Conservation (phyloP, 2,113 vertebrate species). For the Solenodon paradoxus region DNA sequence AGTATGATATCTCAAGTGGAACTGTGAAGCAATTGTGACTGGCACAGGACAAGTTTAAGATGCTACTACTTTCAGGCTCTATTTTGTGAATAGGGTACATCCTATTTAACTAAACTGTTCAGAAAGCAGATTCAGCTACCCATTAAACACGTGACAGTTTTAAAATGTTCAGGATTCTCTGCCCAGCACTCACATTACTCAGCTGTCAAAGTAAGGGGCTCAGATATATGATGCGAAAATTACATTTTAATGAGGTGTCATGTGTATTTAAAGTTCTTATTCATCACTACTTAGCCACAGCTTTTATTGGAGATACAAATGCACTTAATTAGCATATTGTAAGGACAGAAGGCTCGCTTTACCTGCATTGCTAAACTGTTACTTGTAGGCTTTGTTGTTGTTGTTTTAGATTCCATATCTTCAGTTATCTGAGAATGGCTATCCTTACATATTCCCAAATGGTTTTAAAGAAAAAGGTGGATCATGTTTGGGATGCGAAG, state of each 20-base stretch:
- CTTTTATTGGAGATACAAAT: conserved; percentile 78
- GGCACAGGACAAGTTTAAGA: conserved; percentile 6
- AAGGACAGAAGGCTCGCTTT: conserved; percentile 80
- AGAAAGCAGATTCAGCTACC: conserved; percentile 56
- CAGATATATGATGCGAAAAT: conserved; percentile 85
- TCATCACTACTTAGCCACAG: conserved; percentile 80
- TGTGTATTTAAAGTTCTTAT: conserved; percentile 86
- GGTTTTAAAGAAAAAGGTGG: conserved; percentile 12
- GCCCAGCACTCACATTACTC: conserved; percentile 80
- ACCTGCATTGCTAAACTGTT: conserved; percentile 75
- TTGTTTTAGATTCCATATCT: conserved; percentile 2
- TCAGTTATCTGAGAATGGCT: background rate
- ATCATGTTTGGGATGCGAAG: background rate
- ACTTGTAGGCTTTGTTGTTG: background rate
- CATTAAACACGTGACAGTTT: conserved; percentile 62
- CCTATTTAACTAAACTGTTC: fast-evolving
- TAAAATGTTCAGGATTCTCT: conserved; percentile 73
- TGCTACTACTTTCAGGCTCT: background rate
- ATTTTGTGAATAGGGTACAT: background rate
- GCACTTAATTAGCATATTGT: conserved; percentile 82
- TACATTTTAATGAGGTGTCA: conserved; percentile 87
- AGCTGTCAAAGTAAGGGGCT: conserved; percentile 81
- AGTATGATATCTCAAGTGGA: background rate
- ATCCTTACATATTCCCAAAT: conserved; percentile 5
- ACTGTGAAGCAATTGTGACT: fast-evolving